Base-by-base conservation (phyloP, 23 tunicate genomes). In the Styela clava region DNA sequence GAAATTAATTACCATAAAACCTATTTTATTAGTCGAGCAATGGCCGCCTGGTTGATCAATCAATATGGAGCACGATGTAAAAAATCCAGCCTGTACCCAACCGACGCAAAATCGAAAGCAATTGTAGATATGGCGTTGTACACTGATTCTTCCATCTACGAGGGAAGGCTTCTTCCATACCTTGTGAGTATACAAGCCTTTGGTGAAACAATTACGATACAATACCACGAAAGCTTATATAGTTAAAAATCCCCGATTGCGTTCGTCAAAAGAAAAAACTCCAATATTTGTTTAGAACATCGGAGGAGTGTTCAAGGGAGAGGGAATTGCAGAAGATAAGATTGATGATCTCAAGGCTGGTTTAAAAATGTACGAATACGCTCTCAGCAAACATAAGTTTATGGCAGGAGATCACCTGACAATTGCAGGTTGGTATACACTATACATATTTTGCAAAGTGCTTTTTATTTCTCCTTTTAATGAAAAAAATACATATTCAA, bases 31-130 rank as follows among this genome's bases (percentile, higher is more conserved):
- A 44, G 56, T 44, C 56, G 56, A 44, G 56, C 56, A 44, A 44
- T 44, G 56, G 56, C 56, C 12, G 56, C 56, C 12, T 44, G 56
- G 56, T 29, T 76, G 65, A 25, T 29, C 64, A 1, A n/a, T 23
- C 65, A 76, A 24, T 76, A 76, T 56, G 71, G 71, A 22, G 31
- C 22, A 25, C 0, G 24, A 76, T 76, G 62, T 0, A 76, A 76
- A 0, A 76, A 44, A 7, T 64, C 67, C 35, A 52, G 33, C 0
- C 52, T 76, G 21, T 76, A 76, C 0, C 81, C 81, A 23, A 27
- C 21, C 27, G 65, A 76, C 16, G 65, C 81, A 2, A 76, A 76
- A 76, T 16, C 67, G 29, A 76, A 44, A 44, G 81, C 81, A 33
- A 76, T 0, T 22, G 64, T 76, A 9, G 81, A 76, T 52, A 44